A percentile compares a stretch with the other conserved stretches of the same genome.
These are phyloP conservation scores for Gallirallus australis DNA, from an alignment of 2,797 vertebrate genomes.

Conservation along the genomic window DNA sequence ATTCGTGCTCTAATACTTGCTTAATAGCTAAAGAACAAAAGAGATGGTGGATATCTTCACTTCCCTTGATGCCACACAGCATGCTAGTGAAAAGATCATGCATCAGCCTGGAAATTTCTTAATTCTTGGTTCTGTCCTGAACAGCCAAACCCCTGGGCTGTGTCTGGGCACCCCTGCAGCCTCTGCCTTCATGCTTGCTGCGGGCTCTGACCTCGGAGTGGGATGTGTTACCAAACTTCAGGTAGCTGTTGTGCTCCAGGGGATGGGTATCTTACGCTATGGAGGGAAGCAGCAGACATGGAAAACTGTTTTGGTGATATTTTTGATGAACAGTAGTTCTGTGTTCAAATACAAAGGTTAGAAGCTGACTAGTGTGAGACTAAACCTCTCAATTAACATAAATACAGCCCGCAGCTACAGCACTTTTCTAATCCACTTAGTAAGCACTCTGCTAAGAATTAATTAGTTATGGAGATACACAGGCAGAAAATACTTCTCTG, in stretches of 20 bases:
- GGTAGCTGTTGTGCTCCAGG: neutral
- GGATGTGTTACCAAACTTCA: neutral
- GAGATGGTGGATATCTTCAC: neutral
- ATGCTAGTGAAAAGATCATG: neutral
- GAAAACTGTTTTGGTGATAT: neutral
- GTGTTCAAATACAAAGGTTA: neutral
- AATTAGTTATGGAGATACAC: slow-evolving; percentile 10
- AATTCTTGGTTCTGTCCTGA: neutral
- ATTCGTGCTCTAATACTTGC: neutral
- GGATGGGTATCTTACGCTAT: neutral
- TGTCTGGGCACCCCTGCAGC: neutral
- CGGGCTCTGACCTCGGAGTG: neutral
- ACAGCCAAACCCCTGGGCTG: neutral
- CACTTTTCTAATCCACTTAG: neutral
- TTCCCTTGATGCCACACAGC: neutral
- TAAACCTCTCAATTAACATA: slow-evolving; percentile 49
- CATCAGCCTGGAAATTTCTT: neutral
- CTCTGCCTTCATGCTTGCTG: fast-evolving
- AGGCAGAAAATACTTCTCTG: neutral
- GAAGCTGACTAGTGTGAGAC: slow-evolving; percentile 24
- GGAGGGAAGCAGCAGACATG: neutral
- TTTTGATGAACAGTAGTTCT: neutral
- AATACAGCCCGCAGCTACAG: slow-evolving; percentile 23
- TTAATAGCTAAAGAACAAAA: neutral
- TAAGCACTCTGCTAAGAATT: slow-evolving; percentile 37